phyloP scores from a whole-genome alignment of 2,888 invertebrate genomes.

The Xanthia togata region DNA sequence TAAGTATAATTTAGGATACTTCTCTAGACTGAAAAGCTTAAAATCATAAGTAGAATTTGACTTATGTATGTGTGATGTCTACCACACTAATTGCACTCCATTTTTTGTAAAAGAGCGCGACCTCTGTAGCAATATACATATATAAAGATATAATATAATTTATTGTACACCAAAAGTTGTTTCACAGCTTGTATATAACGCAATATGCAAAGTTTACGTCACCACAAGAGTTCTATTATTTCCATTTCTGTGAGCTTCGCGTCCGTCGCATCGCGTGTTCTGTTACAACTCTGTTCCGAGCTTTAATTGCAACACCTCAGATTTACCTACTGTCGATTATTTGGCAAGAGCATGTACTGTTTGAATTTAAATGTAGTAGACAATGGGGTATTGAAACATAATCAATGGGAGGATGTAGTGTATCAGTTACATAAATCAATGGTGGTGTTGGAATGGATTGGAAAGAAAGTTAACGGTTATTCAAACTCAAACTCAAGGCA shows the following conservation, averaged over 20 bases:
- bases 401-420: constrained; percentile 48
- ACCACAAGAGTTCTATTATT: neutral
- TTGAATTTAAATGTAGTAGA: constrained; percentile 54
- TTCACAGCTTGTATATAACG: neutral
- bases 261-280: neutral
- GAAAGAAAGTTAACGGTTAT: neutral
- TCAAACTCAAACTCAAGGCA: too few relatives aligned
- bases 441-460: constrained; percentile 18
- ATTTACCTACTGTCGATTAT: constrained; percentile 36
- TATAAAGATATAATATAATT: neutral
- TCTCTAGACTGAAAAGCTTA: neutral
- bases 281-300: constrained; percentile 22
- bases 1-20: neutral
- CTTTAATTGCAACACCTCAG: constrained; percentile 48
- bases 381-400: constrained; percentile 54
- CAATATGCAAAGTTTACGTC: neutral
- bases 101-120: neutral
- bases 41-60: neutral
- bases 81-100: neutral
- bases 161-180: neutral
- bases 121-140: neutral
- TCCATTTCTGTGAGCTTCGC: neutral
- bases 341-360: constrained; percentile 51
- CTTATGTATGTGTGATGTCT: neutral
- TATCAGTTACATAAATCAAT: constrained; percentile 53